Base-by-base conservation (phyloP, 2,888 invertebrate genomes). In the Amblyteles armatorius region DNA sequence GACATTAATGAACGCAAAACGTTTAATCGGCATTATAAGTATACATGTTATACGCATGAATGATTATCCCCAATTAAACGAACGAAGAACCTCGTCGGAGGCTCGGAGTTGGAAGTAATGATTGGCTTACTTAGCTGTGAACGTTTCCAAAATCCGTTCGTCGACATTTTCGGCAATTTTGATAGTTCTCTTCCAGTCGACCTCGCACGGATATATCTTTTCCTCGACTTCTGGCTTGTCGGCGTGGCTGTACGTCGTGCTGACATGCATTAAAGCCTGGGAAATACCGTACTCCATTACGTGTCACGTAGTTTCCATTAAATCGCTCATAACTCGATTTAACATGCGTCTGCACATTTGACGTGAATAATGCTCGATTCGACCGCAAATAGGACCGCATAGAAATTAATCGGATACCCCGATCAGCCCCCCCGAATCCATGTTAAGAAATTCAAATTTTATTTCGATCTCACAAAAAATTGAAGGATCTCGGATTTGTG, bases 181-280 rank as follows among this genome's bases (percentile, higher is more conserved):
- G 5, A 98, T 95, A 0, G 96, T 95, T 3, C 95, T 95, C 33
- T 95, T 94, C 97, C 97, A 97, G 90, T 97, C 95, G 0, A 95
- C 95, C 52, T 95, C 95, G 0, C 96, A 93, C 0, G 96, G 96
- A 91, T 98, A 98, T 71, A 98, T 94, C 72, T 95, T 94, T 93
- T 99, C 98, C 73, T 97, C 96, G 0, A 98, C 96, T 0, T 95
- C 95, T 13, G 95, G 94, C 52, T 95, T 95, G 88, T 98, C 97
- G 5, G 97, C 97, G 93, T 99, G 98, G 6, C 97, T 96, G 93
- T 98, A 99, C 0, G 98, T 97, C 0, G 98, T 98, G 0, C 98
- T 98, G 0, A 98, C 96, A 93, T 99, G 98, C 0, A 98, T 94
- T 11, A 97, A 94, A 0, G 95, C 95, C 96, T 96, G 93, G 92